These are phyloP conservation scores for Pandion haliaetus DNA, from an alignment of 2,113 vertebrate genomes.

Conservation along the genomic window DNA sequence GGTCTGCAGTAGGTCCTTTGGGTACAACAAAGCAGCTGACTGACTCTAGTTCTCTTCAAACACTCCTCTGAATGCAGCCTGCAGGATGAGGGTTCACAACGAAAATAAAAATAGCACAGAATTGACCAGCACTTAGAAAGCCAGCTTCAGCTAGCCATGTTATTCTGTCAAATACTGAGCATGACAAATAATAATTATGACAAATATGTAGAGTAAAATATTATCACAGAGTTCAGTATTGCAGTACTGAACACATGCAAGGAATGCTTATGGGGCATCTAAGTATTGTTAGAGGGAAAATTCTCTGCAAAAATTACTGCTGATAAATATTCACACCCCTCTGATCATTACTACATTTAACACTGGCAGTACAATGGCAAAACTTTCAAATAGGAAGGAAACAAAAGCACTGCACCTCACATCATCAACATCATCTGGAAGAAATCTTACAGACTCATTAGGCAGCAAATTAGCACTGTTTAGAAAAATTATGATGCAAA, in stretches of 20 bases:
- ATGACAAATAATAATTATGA: background rate
- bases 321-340: background rate
- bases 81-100: background rate
- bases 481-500: background rate
- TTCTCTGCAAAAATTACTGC: background rate
- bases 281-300: background rate
- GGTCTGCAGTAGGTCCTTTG: background rate
- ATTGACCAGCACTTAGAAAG: background rate
- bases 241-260: background rate
- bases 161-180: background rate
- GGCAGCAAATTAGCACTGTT: conserved; percentile 6
- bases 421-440: background rate
- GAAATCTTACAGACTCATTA: conserved; percentile 6
- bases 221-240: background rate
- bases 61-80: background rate
- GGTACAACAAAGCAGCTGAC: background rate
- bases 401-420: background rate
- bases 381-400: background rate
- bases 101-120: background rate
- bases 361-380: background rate
- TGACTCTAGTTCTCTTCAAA: background rate
- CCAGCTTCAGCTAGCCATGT: background rate
- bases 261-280: background rate
- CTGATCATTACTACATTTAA: background rate
- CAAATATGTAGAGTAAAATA: background rate